Conservation (phyloP, 2,113 vertebrate species). For the Thamnaconus septentrionalis region DNA sequence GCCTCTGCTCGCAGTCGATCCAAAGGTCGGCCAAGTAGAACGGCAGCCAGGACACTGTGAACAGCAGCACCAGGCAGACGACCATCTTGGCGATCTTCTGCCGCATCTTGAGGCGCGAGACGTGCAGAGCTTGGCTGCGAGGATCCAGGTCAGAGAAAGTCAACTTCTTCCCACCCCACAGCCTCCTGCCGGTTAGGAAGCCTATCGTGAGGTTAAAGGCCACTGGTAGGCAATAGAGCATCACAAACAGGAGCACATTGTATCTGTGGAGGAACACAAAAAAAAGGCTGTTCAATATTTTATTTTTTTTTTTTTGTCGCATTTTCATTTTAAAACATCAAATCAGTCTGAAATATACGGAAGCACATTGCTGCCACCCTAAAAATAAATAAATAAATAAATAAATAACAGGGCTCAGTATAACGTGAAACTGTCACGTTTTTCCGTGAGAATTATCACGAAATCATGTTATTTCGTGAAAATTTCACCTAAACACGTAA, state of each 20-base stretch:
- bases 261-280: constrained; percentile 55
- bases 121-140: constrained; percentile 77
- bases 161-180: constrained; percentile 78
- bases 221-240: constrained; percentile 89
- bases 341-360: no score
- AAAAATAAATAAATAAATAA: no score
- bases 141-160: constrained; percentile 77
- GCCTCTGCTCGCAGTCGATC: constrained; percentile 82
- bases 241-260: constrained; percentile 88
- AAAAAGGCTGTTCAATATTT: neutral
- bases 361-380: no score
- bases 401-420: no score
- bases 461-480: no score
- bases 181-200: constrained; percentile 82
- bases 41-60: constrained; percentile 86
- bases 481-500: no score
- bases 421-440: no score
- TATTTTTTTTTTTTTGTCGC: no score
- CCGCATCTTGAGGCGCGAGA: constrained; percentile 83
- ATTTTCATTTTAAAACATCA: no score
- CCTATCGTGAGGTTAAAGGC: constrained; percentile 89
- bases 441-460: no score
- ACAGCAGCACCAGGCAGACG: constrained; percentile 87
- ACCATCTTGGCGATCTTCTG: constrained; percentile 92
- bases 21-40: constrained; percentile 88